Conservation (phyloP, 2,113 vertebrate species). For the Rhynchopsitta pachyrhyncha region DNA sequence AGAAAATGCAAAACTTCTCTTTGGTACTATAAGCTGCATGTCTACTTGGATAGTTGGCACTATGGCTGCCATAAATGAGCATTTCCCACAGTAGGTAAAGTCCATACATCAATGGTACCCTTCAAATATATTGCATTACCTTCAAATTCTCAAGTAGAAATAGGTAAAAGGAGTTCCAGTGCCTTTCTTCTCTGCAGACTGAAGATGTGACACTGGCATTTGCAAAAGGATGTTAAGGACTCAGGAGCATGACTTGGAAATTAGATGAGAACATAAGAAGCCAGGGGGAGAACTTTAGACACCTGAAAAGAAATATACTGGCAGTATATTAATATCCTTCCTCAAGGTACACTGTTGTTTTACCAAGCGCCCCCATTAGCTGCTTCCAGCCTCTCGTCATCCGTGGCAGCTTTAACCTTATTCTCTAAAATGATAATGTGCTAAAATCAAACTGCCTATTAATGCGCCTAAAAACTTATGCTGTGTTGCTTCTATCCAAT, state of each 20-base stretch:
- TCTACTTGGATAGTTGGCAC: background rate
- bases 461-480: background rate
- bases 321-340: conserved; percentile 21
- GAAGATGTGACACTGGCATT: background rate
- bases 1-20: background rate
- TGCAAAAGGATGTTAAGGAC: background rate
- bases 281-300: background rate
- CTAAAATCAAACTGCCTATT: background rate
- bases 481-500: background rate
- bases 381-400: background rate
- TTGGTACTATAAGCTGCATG: background rate
- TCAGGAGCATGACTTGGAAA: conserved; percentile 31
- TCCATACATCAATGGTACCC: background rate
- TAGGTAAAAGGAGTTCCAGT: background rate
- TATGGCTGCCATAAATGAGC: background rate
- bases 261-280: conserved; percentile 26
- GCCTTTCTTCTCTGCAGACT: background rate
- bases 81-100: background rate
- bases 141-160: background rate
- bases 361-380: background rate
- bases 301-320: background rate
- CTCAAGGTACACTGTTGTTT: background rate
- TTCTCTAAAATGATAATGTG: background rate
- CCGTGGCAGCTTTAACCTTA: background rate
- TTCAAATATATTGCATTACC: background rate